Evolutionary conservation across 2,888 invertebrate species (phyloP), one percentile per base, ranked within the genome.

Genomic region (Bedellia somnulentella): DNA sequence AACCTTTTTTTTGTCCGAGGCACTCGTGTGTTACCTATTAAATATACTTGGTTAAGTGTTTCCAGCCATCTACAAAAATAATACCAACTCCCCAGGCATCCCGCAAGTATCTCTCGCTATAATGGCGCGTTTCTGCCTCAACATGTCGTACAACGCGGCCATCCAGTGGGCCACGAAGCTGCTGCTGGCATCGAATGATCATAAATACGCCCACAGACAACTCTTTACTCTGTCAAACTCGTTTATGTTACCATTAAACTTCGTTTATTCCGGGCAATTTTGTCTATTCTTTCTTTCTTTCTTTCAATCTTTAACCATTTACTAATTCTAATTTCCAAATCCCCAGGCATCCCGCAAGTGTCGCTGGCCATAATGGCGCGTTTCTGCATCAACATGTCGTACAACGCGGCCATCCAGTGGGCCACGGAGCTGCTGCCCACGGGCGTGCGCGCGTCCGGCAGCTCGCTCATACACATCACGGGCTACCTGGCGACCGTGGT

Each of bases 111-210:
- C 54, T 1, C 42, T 73, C 32, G 67, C 68, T 3, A 64, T 68
- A 36, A 52, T 63, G 47, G 60, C 73, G 8, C 56, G 73, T 22
- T 73, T 75, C 49, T 57, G 49, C 46, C 61, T 70, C 44, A 75
- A 73, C 53, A 73, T 75, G 73, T 46, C 68, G 29, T 73, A 63
- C 55, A 71, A 62, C 48, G 54, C 68, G 3, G 56, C 54, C 25
- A 62, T 71, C 35, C 73, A 73, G 51, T 71, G 71, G 73, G 53
- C 53, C 12, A 59, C 73, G 1, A 73, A 75, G 50, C 45, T 73
- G 45, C 45, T 75, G 42, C 73, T n/a, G n/a, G n/a, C 35, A 73
- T 71, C 50, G 71, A 71, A 71, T n/a, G n/a, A n/a, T n/a, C n/a
- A n/a, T n/a, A n/a, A n/a, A n/a, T n/a, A n/a, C n/a, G n/a, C n/a